Conservation (phyloP, 2,113 vertebrate species). For the Eclectus roratus region DNA sequence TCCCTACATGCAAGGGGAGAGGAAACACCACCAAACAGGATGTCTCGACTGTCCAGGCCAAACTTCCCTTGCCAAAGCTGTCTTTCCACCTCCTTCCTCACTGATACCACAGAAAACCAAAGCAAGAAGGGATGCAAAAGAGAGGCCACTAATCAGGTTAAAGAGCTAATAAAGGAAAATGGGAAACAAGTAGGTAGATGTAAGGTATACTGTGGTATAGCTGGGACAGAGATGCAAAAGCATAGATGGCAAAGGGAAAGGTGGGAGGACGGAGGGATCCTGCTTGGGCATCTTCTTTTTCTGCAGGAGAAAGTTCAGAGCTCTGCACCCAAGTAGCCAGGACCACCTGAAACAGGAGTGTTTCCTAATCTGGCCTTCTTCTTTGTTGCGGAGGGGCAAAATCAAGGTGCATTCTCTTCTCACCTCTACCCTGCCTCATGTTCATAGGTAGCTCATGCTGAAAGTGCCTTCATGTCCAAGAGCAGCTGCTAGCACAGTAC, state of each 20-base stretch:
- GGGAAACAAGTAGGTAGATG: neutral
- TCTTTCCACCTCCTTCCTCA: neutral
- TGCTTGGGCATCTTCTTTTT: neutral
- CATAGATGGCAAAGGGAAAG: neutral
- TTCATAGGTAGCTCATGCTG: neutral
- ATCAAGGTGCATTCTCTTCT: neutral
- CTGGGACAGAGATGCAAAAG: neutral
- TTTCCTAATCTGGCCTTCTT: neutral
- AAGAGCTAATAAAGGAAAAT: neutral
- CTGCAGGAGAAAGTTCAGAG: neutral
- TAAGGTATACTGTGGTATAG: neutral
- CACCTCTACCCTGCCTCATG: neutral
- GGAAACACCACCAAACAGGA: neutral
- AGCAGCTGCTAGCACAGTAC: neutral
- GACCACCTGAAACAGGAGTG: neutral
- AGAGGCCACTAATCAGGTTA: neutral
- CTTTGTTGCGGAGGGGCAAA: neutral
- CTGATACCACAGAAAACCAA: neutral
- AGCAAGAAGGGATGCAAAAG: neutral
- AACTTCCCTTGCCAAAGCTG: neutral
- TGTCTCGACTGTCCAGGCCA: accelerated
- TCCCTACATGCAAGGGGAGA: neutral
- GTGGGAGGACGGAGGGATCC: neutral
- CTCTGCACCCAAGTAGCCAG: neutral
- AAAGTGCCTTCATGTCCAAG: neutral